phyloP scores from a whole-genome alignment of 2,113 vertebrate species.

The Vimba vimba region DNA sequence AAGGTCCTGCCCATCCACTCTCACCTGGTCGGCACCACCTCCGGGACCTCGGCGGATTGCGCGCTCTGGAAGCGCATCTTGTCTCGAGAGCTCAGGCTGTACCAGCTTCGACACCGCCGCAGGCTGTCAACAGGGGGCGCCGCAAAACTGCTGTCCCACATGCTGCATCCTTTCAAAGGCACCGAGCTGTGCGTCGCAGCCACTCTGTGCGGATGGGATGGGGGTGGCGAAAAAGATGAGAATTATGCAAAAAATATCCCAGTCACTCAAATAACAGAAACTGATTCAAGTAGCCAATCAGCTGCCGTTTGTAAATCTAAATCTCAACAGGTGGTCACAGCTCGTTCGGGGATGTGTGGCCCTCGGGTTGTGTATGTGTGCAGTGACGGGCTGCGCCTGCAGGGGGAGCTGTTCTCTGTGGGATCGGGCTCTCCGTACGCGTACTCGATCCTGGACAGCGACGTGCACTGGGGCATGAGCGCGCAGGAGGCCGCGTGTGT shows the following conservation, averaged over 20 bases:
- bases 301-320: too few relatives aligned
- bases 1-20: slow-evolving; percentile 86
- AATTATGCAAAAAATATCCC: neutral
- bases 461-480: slow-evolving; percentile 76
- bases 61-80: slow-evolving; percentile 82
- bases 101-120: slow-evolving; percentile 76
- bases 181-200: slow-evolving; percentile 85
- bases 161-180: slow-evolving; percentile 82
- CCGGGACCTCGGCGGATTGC: slow-evolving; percentile 86
- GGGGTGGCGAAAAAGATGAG: slow-evolving; percentile 43
- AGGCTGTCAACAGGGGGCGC: slow-evolving; percentile 79
- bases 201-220: slow-evolving; percentile 87
- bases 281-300: neutral
- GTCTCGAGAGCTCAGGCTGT: slow-evolving; percentile 78
- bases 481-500: slow-evolving; percentile 75
- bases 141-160: slow-evolving; percentile 80
- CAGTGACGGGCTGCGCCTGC: slow-evolving; percentile 82
- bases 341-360: slow-evolving; percentile 59
- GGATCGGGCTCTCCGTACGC: slow-evolving; percentile 89
- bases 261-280: neutral
- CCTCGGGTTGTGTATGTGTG: slow-evolving; percentile 83
- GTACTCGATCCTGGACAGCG: slow-evolving; percentile 80
- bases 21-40: slow-evolving; percentile 85
- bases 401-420: slow-evolving; percentile 81
- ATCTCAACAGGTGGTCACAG: neutral